Conservation (phyloP, 1,140 invertebrate species). For the Pteromalus puparum region DNA sequence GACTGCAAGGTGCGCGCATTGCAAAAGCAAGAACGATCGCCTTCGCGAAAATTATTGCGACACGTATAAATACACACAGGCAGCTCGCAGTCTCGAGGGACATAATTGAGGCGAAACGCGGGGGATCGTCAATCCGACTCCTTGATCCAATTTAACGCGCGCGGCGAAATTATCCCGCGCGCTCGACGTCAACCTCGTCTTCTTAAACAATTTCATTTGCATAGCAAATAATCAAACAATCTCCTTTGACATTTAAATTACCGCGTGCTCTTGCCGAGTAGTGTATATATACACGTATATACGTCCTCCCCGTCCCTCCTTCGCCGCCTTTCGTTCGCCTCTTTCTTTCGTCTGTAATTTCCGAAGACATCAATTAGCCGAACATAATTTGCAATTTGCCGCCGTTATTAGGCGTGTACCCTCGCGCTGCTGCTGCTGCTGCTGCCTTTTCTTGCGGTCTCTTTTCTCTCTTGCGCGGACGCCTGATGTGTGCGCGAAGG, state of each 20-base stretch:
- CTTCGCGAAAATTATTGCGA: conserved; percentile 54
- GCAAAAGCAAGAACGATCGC: conserved; percentile 21
- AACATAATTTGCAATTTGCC: conserved; percentile 63
- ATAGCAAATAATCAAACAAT: conserved; percentile 75
- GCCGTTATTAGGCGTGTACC: conserved; percentile 42
- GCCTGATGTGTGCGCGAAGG: not conserved
- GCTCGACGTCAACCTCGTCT: conserved; percentile 46
- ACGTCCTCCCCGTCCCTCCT: conserved; percentile 28
- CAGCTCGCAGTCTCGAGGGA: conserved; percentile 52
- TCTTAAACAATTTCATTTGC: conserved; percentile 75
- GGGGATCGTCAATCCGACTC: conserved; percentile 64
- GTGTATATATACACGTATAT: conserved; percentile 54
- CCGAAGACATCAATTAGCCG: conserved; percentile 62
- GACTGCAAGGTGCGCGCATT: not conserved
- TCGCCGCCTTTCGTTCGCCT: conserved; percentile 44
- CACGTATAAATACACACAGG: conserved; percentile 23
- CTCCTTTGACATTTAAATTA: conserved; percentile 74
- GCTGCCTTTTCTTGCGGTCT: not conserved
- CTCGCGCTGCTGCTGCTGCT: conserved; percentile 16
- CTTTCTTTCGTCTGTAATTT: conserved; percentile 61
- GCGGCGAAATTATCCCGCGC: conserved; percentile 63
- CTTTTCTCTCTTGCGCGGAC: not conserved
- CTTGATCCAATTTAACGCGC: conserved; percentile 71
- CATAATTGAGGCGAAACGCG: conserved; percentile 64
- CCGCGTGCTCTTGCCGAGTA: conserved; percentile 44